A percentile compares a stretch with the other conserved stretches of the same genome.
Evolutionary conservation across 2,888 invertebrate genomes (phyloP).

Genomic region (Scaptomyza flava): DNA sequence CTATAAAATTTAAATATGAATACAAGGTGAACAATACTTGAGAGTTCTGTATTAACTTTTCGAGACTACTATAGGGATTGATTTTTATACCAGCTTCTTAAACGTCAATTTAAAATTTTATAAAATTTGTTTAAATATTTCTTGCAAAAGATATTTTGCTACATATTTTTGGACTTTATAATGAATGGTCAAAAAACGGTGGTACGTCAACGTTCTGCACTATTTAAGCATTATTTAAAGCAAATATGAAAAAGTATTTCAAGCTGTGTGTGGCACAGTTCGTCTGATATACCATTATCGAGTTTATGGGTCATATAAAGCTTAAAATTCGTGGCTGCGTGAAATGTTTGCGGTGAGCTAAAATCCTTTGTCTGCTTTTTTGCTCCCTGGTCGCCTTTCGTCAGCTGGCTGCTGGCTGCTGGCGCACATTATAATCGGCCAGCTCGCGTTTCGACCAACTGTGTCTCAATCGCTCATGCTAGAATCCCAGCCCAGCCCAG

Average conservation of each 20-base stretch:
- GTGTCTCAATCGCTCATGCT: slow-evolving; percentile 42
- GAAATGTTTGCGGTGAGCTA: slow-evolving; percentile 38
- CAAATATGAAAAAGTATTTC: no score
- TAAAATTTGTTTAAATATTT: no score
- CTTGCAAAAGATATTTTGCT: no score
- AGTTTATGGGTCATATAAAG: slow-evolving; percentile 43
- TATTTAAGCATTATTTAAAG: not conserved
- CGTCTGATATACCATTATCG: slow-evolving; percentile 20
- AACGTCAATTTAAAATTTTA: not conserved
- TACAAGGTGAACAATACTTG: no score
- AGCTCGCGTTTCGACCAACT: slow-evolving; percentile 26
- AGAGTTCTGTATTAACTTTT: no score
- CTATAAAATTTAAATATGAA: no score
- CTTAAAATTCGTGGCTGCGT: slow-evolving; percentile 25
- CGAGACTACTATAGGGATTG: no score
- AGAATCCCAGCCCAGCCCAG: slow-evolving; percentile 6
- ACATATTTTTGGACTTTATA: no score
- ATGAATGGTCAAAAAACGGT: no score
- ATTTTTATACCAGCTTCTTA: not conserved
- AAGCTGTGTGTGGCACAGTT: not conserved
- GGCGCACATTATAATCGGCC: slow-evolving; percentile 20
- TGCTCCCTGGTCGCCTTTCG: slow-evolving; percentile 1
- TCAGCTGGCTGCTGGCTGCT: slow-evolving; percentile 3
- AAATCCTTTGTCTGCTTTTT: slow-evolving; percentile 1
- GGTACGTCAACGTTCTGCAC: no score